Evolutionary conservation across 2,797 vertebrate genomes (phyloP).

Genomic region (Sebastes flavidus): DNA sequence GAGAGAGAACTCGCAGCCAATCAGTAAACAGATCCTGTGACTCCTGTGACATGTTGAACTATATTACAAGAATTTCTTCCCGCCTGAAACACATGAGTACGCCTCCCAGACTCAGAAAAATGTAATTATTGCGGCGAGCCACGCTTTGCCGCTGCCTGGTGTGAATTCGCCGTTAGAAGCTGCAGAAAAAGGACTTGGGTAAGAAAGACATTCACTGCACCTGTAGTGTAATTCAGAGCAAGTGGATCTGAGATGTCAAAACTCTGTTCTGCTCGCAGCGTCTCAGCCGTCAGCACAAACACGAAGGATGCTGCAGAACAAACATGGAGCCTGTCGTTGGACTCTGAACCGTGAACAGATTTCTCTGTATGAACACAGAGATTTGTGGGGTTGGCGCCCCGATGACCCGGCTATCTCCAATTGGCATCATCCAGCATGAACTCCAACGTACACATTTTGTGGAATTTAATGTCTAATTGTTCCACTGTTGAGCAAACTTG

Average conservation of each 20-base stretch:
- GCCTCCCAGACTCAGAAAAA: background rate
- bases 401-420: background rate
- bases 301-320: conserved; percentile 6
- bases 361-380: conserved; percentile 30
- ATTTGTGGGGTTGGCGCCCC: background rate
- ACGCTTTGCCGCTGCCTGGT: too few species aligned
- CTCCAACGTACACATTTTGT: background rate
- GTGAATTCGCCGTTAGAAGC: background rate
- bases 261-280: background rate
- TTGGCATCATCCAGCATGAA: background rate
- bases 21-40: background rate
- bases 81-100: background rate
- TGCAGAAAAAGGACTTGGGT: background rate
- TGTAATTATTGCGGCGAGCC: background rate
- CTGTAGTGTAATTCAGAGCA: background rate
- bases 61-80: too few species aligned
- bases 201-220: background rate
- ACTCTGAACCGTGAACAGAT: background rate
- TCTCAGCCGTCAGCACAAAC: conserved; percentile 14
- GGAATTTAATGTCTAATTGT: background rate
- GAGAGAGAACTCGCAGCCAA: too few species aligned
- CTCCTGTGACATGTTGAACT: too few species aligned
- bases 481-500: background rate
- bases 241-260: background rate
- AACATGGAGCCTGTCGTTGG: conserved; percentile 16